Percentiles rank a stretch among this genome's conserved stretches.
phyloP scores from a whole-genome alignment of 2,797 vertebrate species.

The Poecile montanus region DNA sequence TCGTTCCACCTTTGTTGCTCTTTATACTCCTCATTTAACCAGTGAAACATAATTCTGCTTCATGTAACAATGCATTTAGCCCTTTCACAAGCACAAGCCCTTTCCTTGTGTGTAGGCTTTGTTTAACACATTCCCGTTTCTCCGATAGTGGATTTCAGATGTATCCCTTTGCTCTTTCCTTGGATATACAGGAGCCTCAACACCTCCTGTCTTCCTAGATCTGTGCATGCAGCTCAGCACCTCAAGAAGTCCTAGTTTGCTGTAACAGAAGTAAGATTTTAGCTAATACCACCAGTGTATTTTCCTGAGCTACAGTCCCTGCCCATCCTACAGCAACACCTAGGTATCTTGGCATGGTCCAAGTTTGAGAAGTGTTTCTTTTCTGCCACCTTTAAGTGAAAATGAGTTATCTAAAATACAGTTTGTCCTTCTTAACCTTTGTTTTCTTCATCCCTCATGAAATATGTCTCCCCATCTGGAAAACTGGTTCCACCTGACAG shows the following conservation, averaged over 20 bases:
- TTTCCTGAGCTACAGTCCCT: neutral
- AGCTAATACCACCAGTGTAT: neutral
- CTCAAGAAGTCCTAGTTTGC: neutral
- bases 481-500: slow-evolving; percentile 17
- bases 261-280: neutral
- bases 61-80: neutral
- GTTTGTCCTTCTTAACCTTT: neutral
- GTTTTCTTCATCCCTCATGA: neutral
- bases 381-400: neutral
- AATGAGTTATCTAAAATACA: neutral
- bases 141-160: neutral
- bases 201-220: neutral
- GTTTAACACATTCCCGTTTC: neutral
- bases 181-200: neutral
- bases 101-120: neutral
- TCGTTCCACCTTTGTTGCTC: neutral
- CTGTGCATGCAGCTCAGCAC: neutral
- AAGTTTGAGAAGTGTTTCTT: neutral
- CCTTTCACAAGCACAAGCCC: neutral
- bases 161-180: neutral
- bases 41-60: neutral
- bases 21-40: neutral
- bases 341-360: neutral
- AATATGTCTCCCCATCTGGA: neutral
- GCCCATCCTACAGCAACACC: neutral